Base-by-base conservation (phyloP, 2,888 invertebrate species). In the Biston betularia region DNA sequence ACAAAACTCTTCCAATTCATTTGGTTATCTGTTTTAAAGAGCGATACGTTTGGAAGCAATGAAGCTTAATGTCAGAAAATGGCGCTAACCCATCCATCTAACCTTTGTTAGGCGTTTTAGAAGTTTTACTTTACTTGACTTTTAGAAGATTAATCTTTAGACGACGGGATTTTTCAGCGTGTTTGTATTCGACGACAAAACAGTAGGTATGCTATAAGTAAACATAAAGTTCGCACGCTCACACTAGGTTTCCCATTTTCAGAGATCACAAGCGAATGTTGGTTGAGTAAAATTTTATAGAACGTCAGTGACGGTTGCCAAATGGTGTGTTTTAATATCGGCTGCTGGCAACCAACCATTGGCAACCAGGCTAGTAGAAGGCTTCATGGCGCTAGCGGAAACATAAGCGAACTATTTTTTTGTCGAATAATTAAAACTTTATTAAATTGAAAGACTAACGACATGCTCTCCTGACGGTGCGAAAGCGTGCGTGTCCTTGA, bases 61-160 rank as follows among this genome's bases (percentile, higher is more conserved):
- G 89, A 83, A 89, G 93, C 92, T 87, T 89, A 88, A 92, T 90
- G 90, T 92, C 90, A 90, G 90, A 88, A 89, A 92, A 90, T 89
- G 86, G 81, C 79, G 80, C 77, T 72, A 80, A 81, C 85, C 87
- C 88, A 88, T 88, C 85, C 84, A 49, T 58, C 58, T 9, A 88
- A 85, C 84, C 82, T 84, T 24, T 24, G 24, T 24, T n/a, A n/a
- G n/a, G n/a, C n/a, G n/a, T n/a, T n/a, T n/a, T n/a, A 24, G 24
- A 15, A 7, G 9, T 7, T 56, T 34, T 33, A 9, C 3, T 10
- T n/a, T n/a, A n/a, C n/a, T n/a, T n/a, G n/a, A n/a, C n/a, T n/a
- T n/a, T n/a, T n/a, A n/a, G n/a, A n/a, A n/a, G n/a, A n/a, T n/a
- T n/a, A n/a, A n/a, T n/a, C n/a, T n/a, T n/a, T n/a, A n/a, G n/a